phyloP scores from a whole-genome alignment of 2,888 invertebrate genomes.

The Spisula solida region DNA sequence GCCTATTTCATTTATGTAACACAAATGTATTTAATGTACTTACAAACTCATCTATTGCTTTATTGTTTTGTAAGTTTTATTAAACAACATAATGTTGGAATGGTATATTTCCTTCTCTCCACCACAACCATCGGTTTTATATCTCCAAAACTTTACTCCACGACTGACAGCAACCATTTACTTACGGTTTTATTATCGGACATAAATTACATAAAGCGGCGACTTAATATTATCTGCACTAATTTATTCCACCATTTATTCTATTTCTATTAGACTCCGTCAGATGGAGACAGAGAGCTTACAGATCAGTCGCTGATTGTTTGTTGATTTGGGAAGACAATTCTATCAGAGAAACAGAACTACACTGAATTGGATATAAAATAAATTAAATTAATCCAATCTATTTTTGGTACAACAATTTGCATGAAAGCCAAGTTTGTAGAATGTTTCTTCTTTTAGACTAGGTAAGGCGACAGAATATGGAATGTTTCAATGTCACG shows the following conservation, averaged over 20 bases:
- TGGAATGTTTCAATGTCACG: too few relatives aligned
- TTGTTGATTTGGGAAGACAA: background rate
- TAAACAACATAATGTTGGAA: background rate
- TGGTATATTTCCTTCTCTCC: background rate
- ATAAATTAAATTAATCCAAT: background rate
- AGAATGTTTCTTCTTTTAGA: too few relatives aligned
- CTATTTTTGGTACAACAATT: background rate
- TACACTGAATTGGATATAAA: background rate
- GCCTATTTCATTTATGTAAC: too few relatives aligned
- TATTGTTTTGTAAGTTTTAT: too few relatives aligned
- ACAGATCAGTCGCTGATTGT: background rate
- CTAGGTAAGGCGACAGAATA: background rate
- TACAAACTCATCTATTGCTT: too few relatives aligned
- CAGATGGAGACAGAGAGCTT: background rate
- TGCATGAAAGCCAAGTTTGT: slow-evolving; percentile 5
- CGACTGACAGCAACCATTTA: slow-evolving; percentile 36
- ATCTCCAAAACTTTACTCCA: slow-evolving; percentile 23
- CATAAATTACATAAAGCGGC: slow-evolving; percentile 21
- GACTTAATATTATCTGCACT: slow-evolving; percentile 25
- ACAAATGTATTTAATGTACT: too few relatives aligned
- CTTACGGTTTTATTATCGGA: slow-evolving; percentile 28
- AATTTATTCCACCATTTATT: slow-evolving; percentile 27
- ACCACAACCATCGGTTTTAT: slow-evolving; percentile 4
- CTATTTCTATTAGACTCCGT: slow-evolving; percentile 9
- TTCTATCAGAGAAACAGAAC: background rate